Conservation (phyloP, 23 tunicate species). For the Diplosoma virens region DNA sequence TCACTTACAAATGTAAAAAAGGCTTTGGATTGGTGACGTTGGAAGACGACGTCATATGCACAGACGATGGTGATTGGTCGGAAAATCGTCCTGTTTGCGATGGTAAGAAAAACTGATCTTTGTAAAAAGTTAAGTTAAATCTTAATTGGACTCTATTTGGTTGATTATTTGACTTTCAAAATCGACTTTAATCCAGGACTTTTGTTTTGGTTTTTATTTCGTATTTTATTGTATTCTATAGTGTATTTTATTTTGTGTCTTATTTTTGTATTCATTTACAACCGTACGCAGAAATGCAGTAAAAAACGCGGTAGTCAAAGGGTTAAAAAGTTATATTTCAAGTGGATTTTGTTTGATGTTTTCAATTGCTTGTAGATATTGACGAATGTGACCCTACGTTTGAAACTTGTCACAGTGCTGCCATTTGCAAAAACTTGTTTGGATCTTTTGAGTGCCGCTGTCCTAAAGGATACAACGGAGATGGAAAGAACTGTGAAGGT, state of each 20-base stretch:
- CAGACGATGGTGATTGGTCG: conserved; percentile 35
- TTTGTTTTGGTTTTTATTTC: too few relatives aligned
- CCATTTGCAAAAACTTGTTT: conserved; percentile 31
- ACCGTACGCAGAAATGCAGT: too few relatives aligned
- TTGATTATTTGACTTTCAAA: too few relatives aligned
- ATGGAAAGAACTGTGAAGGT: conserved; percentile 39
- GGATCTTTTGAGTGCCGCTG: conserved; percentile 57
- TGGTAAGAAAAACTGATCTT: conserved; percentile 1
- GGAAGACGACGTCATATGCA: conserved; percentile 2
- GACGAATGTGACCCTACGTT: conserved; percentile 39
- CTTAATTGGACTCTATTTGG: neutral
- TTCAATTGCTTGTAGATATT: conserved; percentile 25
- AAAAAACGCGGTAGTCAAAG: too few relatives aligned
- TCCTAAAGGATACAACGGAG: conserved; percentile 50
- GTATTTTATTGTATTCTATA: too few relatives aligned
- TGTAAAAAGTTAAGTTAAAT: neutral
- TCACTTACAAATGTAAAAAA: neutral
- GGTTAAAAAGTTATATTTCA: too few relatives aligned
- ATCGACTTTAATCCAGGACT: too few relatives aligned
- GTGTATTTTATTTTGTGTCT: neutral
- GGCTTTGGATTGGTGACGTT: conserved; percentile 18
- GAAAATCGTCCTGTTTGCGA: conserved; percentile 20
- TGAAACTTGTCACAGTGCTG: conserved; percentile 30
- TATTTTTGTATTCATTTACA: too few relatives aligned
- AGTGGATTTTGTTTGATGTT: too few relatives aligned